Conservation (phyloP, 2,113 vertebrate genomes). For the Leucopsar rothschildi region DNA sequence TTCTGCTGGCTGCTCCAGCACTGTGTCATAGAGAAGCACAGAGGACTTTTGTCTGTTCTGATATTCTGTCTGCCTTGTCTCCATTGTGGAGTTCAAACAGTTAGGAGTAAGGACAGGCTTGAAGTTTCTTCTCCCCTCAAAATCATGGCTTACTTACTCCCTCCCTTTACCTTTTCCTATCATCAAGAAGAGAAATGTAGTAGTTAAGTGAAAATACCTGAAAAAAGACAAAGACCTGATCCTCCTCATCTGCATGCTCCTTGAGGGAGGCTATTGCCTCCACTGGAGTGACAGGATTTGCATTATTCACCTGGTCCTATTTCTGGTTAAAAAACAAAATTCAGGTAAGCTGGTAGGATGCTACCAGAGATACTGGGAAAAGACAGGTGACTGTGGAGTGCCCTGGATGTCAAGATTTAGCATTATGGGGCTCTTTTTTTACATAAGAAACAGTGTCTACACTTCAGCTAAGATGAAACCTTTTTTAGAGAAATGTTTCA, state of each 20-base stretch:
- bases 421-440: neutral
- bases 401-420: neutral
- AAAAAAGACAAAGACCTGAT: neutral
- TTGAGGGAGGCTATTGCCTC: neutral
- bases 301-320: neutral
- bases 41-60: neutral
- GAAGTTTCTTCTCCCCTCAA: neutral
- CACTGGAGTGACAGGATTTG: neutral
- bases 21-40: neutral
- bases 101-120: neutral
- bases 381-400: neutral
- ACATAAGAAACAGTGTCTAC: neutral
- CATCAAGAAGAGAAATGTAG: neutral
- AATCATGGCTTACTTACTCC: neutral
- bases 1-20: neutral
- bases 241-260: neutral
- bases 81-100: neutral
- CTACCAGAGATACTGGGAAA: neutral
- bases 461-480: neutral
- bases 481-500: neutral
- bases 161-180: neutral
- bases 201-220: neutral
- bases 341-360: neutral
- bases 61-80: neutral
- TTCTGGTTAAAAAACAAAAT: neutral